Evolutionary conservation across 2,113 vertebrate genomes (phyloP).

Genomic region (Platanista minor): DNA sequence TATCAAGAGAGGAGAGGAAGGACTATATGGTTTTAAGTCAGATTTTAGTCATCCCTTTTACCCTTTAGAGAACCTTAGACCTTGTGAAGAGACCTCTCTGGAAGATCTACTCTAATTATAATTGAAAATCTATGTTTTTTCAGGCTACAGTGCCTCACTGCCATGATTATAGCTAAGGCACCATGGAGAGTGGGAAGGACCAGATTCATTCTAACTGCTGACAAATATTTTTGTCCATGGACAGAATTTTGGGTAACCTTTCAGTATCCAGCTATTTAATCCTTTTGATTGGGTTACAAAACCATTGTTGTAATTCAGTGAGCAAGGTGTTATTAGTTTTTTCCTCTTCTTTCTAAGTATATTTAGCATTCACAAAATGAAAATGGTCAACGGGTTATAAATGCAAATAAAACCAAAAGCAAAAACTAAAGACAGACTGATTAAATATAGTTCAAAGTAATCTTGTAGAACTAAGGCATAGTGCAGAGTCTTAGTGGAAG

Average conservation of each 20-base stretch:
- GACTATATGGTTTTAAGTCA: neutral
- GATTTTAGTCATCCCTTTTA: slow-evolving; percentile 24
- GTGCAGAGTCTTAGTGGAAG: neutral
- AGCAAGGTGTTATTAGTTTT: slow-evolving; percentile 5
- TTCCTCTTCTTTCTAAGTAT: neutral
- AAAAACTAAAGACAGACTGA: slow-evolving; percentile 29
- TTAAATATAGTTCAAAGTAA: slow-evolving; percentile 22
- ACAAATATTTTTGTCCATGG: neutral
- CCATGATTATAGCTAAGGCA: neutral
- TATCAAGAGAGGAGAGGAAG: neutral
- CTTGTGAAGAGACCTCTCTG: neutral
- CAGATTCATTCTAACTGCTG: neutral
- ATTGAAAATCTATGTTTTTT: slow-evolving; percentile 15
- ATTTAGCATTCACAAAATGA: neutral
- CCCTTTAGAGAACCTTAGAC: neutral
- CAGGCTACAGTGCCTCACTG: neutral
- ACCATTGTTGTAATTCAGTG: neutral
- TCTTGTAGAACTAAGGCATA: neutral
- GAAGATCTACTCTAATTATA: slow-evolving; percentile 18
- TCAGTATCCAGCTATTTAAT: neutral
- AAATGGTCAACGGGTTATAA: neutral
- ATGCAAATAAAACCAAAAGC: neutral
- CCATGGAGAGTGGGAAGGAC: neutral
- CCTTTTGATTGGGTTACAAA: slow-evolving; percentile 9
- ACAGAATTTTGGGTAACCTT: neutral